Base-by-base conservation (phyloP, 2,797 vertebrate genomes). In the Pseudocheirus occidentalis region DNA sequence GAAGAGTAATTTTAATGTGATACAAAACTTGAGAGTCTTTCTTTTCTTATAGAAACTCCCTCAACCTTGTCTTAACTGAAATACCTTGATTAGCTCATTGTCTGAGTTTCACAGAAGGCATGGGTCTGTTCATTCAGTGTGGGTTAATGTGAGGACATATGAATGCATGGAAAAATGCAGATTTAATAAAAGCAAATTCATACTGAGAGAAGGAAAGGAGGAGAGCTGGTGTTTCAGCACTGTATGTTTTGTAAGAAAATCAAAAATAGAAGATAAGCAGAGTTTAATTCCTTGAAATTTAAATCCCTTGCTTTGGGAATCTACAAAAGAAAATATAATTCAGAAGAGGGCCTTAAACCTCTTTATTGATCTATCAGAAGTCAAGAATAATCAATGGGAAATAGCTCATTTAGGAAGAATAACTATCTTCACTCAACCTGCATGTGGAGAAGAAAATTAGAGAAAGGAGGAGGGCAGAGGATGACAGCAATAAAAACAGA, bases 31-130 rank as follows among this genome's bases (percentile, higher is more conserved):
- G 57, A 95, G 28, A 50, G 0, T 53, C 91, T 94, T 96, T 95
- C 34, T 96, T 21, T 13, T 73, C n/a, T 50, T 94, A 14, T 90
- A 96, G 95, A 29, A 1, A 1, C 54, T 91, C 0, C 7, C 62
- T 97, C 98, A 81, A 96, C 92, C 53, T 95, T 94, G 3, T 93
- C 66, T 93, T 90, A 96, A 93, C 31, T 31, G 93, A 96, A 95
- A 14, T 3, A 50, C 0, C 89, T 96, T 97, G 93, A 28, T 50
- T 58, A 28, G 21, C 54, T 97, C 52, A 91, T 6, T 28, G 52
- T 96, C 31, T 94, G 46, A 95, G 27, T 31, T 94, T 95, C 90
- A 66, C 96, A 90, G 62, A 94, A 97, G 95, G 91, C 18, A 54
- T 4, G 4, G 0, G 87, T 94, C 90, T 97, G 91, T 52, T 97